Base-by-base conservation (phyloP, 30 jellyfish, hydroid and myxozoan species). In the Pelagia noctiluca region DNA sequence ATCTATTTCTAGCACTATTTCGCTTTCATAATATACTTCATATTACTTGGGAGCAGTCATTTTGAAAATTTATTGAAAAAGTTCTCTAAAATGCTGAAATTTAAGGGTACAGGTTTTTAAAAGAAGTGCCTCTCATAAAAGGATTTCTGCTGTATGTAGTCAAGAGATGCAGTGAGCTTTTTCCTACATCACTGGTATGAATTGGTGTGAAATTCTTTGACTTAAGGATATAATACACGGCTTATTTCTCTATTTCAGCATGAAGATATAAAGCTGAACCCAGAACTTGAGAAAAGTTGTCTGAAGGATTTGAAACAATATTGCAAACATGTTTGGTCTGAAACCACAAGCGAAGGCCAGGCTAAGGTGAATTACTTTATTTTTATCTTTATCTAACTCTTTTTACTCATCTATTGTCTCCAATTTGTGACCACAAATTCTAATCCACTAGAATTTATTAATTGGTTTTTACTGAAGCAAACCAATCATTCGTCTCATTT, bases 251-350 rank as follows among this genome's bases (percentile, higher is more conserved):
- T 53, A 13, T 66, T 69, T n/a, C 53, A 93, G 99, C 90, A 90
- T 61, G 99, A 93, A 82, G 93, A 93, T 80, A 65, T 81, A 13
- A 69, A 75, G 26, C 81, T 87, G 32, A 89, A 93, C 69, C 99
- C 99, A 13, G 96, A 65, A 24, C 70, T 93, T 57, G 66, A 33
- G 19, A 36, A 74, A 21, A 86, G 82, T 0, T 93, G 99, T 48
- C 31, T 75, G 60, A 69, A 83, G 7, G 99, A 93, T 36, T 62
- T 93, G 76, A 60, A 76, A 22, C 46, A 33, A 42, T 71, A 19
- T 42, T 93, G 99, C 83, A 8, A 35, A 16, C 57, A 70, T 63
- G 89, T 83, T 50, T 60, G 70, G 46, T 63, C 86, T 65, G 42
- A 50, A 81, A 46, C 79, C 88, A 19, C 96, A 79, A 34, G 97